Conservation (phyloP, 2,113 vertebrate species). For the Lycaon pictus region DNA sequence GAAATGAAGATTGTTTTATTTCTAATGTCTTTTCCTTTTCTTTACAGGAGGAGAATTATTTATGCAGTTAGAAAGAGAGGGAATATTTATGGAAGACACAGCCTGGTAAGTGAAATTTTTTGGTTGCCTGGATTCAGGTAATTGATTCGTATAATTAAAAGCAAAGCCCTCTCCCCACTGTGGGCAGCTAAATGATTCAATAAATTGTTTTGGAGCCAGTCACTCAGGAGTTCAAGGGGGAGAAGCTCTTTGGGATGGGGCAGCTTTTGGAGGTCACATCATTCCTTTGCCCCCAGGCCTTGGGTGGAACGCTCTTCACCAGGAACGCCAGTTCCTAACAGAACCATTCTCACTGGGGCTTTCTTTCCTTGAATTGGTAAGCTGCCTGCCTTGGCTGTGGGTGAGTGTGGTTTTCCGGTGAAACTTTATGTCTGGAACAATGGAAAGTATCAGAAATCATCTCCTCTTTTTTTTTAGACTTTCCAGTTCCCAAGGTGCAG, state of each 20-base stretch:
- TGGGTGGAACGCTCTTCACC: constrained; percentile 74
- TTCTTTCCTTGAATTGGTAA: constrained; percentile 81
- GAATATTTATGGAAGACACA: constrained; percentile 99
- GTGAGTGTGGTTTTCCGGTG: constrained; percentile 79
- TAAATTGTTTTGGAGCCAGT: constrained; percentile 66
- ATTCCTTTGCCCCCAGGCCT: constrained; percentile 79
- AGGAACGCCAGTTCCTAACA: constrained; percentile 56
- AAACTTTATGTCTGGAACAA: constrained; percentile 73
- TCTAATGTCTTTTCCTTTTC: constrained; percentile 71
- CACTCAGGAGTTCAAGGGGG: constrained; percentile 63
- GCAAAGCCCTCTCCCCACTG: constrained; percentile 34
- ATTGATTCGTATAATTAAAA: constrained; percentile 74
- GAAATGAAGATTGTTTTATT: constrained; percentile 58
- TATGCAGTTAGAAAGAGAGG: constrained; percentile 99
- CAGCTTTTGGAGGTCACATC: constrained; percentile 75
- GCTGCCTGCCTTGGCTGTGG: constrained; percentile 75
- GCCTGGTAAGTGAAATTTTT: constrained; percentile 93
- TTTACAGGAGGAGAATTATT: constrained; percentile 97
- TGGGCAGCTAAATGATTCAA: constrained; percentile 45
- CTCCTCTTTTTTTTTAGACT: constrained; percentile 75
- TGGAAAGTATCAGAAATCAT: constrained; percentile 75
- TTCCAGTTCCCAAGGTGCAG: constrained; percentile 74
- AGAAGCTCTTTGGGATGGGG: constrained; percentile 66
- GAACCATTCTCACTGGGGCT: constrained; percentile 73
- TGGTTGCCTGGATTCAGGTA: constrained; percentile 74